A percentile compares a stretch with the other conserved stretches of the same genome.
These are phyloP conservation scores for Pemphredon lugubris DNA, from an alignment of 2,888 invertebrate species.

Conservation along the genomic window DNA sequence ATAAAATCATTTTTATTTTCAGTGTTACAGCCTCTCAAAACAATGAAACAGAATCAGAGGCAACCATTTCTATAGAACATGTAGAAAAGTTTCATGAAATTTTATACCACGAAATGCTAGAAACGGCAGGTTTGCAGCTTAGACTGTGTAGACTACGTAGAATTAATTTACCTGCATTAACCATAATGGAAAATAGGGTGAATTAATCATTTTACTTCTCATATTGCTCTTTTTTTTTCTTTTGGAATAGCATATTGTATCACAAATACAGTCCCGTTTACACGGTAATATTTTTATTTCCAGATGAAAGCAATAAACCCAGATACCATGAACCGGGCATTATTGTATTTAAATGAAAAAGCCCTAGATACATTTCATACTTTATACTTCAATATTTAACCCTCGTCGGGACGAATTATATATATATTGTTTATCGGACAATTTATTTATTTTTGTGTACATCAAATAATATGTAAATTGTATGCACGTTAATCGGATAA, in stretches of 20 bases:
- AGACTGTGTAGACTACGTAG: slow-evolving; percentile 70
- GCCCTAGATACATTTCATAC: slow-evolving; percentile 55
- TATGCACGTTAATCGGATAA: too few relatives aligned
- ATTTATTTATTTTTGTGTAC: too few relatives aligned
- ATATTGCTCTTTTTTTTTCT: too few relatives aligned
- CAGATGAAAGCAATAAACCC: slow-evolving; percentile 72
- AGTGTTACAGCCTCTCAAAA: slow-evolving; percentile 35
- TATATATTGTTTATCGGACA: too few relatives aligned
- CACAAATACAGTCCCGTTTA: neutral
- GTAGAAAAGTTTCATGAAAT: slow-evolving; percentile 70
- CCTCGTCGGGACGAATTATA: too few relatives aligned
- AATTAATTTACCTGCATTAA: slow-evolving; percentile 70
- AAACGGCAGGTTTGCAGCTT: slow-evolving; percentile 65
- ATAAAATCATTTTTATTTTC: slow-evolving; percentile 12
- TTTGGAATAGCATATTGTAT: too few relatives aligned
- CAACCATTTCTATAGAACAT: slow-evolving; percentile 55
- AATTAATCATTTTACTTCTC: slow-evolving; percentile 30
- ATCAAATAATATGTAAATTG: too few relatives aligned
- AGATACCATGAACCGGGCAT: slow-evolving; percentile 68
- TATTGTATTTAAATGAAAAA: slow-evolving; percentile 75
- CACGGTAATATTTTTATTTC: slow-evolving; percentile 39
- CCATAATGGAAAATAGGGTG: slow-evolving; percentile 73
- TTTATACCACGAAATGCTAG: slow-evolving; percentile 66
- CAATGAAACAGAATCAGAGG: slow-evolving; percentile 10
- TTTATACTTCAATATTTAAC: neutral